Evolutionary conservation across 2,888 invertebrate species (phyloP).

Genomic region (Campoletis raptor): DNA sequence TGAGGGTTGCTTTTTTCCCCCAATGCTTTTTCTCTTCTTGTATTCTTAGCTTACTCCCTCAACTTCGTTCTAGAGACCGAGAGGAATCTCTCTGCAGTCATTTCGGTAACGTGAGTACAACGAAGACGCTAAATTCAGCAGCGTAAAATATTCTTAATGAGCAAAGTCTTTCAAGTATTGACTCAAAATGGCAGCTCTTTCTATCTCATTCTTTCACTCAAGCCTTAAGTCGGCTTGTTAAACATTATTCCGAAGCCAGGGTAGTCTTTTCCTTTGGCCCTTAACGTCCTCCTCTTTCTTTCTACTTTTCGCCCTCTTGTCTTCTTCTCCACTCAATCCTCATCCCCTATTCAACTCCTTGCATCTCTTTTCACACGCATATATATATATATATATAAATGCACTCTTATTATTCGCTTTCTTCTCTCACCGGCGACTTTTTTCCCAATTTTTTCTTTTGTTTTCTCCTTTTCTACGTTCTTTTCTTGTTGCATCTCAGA

Average conservation of each 20-base stretch:
- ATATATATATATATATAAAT: constrained; percentile 39
- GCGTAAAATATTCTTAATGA: constrained; percentile 84
- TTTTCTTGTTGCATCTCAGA: not conserved
- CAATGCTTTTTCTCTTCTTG: constrained; percentile 52
- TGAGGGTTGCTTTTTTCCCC: constrained; percentile 51
- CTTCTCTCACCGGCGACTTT: constrained; percentile 46
- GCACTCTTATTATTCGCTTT: constrained; percentile 48
- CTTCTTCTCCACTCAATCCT: constrained; percentile 49
- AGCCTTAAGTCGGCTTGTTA: constrained; percentile 84
- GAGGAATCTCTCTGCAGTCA: constrained; percentile 2
- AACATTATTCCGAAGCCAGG: constrained; percentile 80
- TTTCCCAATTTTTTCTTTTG: constrained; percentile 44
- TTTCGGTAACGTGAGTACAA: constrained; percentile 31
- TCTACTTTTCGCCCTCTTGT: constrained; percentile 57
- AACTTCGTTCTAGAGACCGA: not conserved
- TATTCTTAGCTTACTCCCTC: constrained; percentile 59
- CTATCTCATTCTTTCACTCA: constrained; percentile 39
- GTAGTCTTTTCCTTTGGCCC: constrained; percentile 56
- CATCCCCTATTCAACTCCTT: constrained; percentile 57
- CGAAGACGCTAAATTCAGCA: constrained; percentile 70
- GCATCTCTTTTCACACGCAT: constrained; percentile 62
- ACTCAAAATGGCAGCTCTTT: constrained; percentile 82
- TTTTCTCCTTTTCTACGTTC: not conserved
- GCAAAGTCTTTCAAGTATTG: constrained; percentile 85
- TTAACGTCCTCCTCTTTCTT: constrained; percentile 51